Base-by-base conservation (phyloP, 2,888 invertebrate species). In the Drosophila nigricruria region DNA sequence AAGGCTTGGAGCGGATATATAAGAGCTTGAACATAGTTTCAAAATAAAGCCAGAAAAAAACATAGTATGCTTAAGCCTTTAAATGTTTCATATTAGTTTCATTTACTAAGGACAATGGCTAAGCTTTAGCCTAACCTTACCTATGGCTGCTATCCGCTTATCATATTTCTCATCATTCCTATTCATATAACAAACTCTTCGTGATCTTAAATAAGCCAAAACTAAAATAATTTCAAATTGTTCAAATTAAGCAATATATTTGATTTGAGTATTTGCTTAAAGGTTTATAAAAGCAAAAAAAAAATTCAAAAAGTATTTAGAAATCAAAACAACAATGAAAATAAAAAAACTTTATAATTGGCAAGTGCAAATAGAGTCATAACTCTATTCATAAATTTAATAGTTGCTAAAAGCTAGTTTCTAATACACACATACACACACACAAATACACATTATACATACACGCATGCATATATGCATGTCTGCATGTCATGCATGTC, bases 301-400 rank as follows among this genome's bases (percentile, higher is more conserved):
- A 12, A 18, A 9, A 5, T 54, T 6, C 25, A 18, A 14, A 27
- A 61, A 61, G 16, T 38, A 16, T 14, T 30, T 40, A 2, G 0
- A 27, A 30, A 47, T 47, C n/a, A 40, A 40, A 18, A 25, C 2
- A 36, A 69, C 18, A 18, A 42, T 36, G 36, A 42, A 27, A 53
- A 53, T 58, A 69, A 66, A 68, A 67, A 56, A 72, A 70, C 65
- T 63, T 25, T 49, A 70, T 77, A 80, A 77, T 86, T 81, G 73
- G 68, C 70, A 34, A 52, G n/a, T 40, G 45, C 27, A 20, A 43
- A 58, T 60, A 42, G 45, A 4, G 34, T 54, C 54, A 32, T 64
- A 50, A 72, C 62, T 47, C 56, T 45, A 4, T 30, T 54, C 54
- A 32, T 64, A 50, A 72, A 66, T 47, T 59, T 45, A 30, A 20